These are phyloP conservation scores for Channa striata DNA, from an alignment of 2,797 vertebrate species.

Conservation along the genomic window DNA sequence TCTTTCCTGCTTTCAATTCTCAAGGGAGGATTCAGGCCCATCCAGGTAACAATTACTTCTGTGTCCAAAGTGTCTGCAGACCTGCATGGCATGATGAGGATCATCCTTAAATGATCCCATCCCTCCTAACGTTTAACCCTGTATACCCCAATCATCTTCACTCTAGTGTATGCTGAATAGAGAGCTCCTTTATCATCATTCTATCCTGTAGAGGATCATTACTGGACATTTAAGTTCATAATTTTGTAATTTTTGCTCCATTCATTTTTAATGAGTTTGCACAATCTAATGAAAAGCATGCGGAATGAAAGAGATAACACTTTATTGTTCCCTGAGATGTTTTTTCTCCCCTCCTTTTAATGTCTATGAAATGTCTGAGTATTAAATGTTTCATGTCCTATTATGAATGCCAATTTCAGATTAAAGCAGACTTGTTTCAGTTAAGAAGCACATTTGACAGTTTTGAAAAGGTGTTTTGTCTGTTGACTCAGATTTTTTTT, in stretches of 20 bases:
- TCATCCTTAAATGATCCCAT: conserved; percentile 53
- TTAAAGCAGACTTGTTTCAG: not conserved
- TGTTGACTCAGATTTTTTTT: conserved; percentile 33
- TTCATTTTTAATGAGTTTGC: conserved; percentile 52
- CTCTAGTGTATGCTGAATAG: conserved; percentile 39
- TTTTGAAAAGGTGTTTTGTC: conserved; percentile 32
- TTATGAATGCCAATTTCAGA: conserved; percentile 4
- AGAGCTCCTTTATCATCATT: conserved; percentile 26
- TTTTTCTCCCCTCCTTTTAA: conserved; percentile 21
- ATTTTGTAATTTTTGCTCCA: conserved; percentile 30
- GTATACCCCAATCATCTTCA: conserved; percentile 27
- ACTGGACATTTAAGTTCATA: conserved; percentile 36
- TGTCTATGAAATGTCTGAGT: conserved; percentile 37
- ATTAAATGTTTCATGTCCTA: conserved; percentile 11
- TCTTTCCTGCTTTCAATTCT: conserved; percentile 95
- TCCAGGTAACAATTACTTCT: conserved; percentile 85
- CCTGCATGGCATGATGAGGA: conserved; percentile 83
- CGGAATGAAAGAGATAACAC: conserved; percentile 36
- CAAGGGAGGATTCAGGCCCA: conserved; percentile 99
- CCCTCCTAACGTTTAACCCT: conserved; percentile 41
- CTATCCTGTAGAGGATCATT: conserved; percentile 25
- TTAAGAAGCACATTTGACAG: conserved; percentile 25
- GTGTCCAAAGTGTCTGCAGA: conserved; percentile 66
- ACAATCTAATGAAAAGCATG: conserved; percentile 66
- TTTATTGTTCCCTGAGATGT: conserved; percentile 12